phyloP scores from a whole-genome alignment of 2,797 vertebrate species.

The Thunnus albacares region DNA sequence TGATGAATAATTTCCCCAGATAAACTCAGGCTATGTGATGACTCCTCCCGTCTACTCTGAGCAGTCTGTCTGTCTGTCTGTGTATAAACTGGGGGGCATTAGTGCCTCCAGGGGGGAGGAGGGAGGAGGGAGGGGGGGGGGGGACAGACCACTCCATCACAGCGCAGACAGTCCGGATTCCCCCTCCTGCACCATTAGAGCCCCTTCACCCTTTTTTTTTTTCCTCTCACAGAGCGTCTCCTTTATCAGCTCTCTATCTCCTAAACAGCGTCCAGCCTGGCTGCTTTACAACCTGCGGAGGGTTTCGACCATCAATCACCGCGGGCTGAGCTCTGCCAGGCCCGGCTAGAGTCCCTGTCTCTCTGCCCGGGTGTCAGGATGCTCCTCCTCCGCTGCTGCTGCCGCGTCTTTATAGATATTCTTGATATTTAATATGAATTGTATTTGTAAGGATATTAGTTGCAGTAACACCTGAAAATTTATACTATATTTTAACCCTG shows the following conservation, averaged over 20 bases:
- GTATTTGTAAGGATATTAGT: no score
- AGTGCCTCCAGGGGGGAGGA: conserved; percentile 55
- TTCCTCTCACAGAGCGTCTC: conserved; percentile 31
- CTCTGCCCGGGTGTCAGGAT: conserved; percentile 4
- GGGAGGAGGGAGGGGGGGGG: conserved; percentile 24
- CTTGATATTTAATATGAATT: no score
- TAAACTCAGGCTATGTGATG: conserved; percentile 50
- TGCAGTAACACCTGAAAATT: no score
- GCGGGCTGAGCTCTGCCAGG: conserved; percentile 38
- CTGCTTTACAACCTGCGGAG: conserved; percentile 69
- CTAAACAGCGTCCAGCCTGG: conserved; percentile 72
- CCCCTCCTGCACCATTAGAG: conserved; percentile 71
- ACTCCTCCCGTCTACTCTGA: conserved; percentile 22
- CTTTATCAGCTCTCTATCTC: conserved; percentile 83
- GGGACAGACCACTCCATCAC: conserved; percentile 72
- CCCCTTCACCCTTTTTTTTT: conserved; percentile 15
- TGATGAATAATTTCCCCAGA: conserved; percentile 65
- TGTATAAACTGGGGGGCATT: conserved; percentile 76
- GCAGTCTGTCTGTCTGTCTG: conserved; percentile 40
- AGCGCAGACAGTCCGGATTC: conserved; percentile 65
- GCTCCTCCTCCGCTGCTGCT: neutral
- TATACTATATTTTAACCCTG: no score
- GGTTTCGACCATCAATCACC: conserved; percentile 70
- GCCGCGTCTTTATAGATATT: no score
- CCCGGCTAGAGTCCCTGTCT: neutral